phyloP scores from a whole-genome alignment of 2,113 vertebrate species.

The Thunnus thynnus region DNA sequence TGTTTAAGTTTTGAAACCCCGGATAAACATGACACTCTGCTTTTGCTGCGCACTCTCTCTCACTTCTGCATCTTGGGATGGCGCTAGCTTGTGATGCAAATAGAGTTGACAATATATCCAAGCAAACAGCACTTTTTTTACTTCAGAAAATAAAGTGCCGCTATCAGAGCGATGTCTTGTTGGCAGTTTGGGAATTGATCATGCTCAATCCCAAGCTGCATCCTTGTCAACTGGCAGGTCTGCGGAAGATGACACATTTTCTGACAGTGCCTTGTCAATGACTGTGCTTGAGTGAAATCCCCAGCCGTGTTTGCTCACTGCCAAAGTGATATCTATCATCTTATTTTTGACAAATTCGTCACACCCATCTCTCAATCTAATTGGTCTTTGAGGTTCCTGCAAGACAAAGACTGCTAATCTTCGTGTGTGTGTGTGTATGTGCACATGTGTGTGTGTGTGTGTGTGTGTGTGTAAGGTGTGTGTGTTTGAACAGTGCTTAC shows the following conservation, averaged over 20 bases:
- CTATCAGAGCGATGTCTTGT: slow-evolving; percentile 70
- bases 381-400: slow-evolving; percentile 76
- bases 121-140: slow-evolving; percentile 49
- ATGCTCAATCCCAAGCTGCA: slow-evolving; percentile 72
- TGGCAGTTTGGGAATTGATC: slow-evolving; percentile 82
- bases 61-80: slow-evolving; percentile 49
- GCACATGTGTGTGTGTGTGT: slow-evolving; percentile 15
- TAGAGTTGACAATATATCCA: slow-evolving; percentile 69
- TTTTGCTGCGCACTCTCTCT: slow-evolving; percentile 7
- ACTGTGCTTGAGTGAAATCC: slow-evolving; percentile 77
- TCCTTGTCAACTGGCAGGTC: slow-evolving; percentile 77
- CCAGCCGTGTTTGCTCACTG: slow-evolving; percentile 70
- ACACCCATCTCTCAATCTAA: slow-evolving; percentile 78
- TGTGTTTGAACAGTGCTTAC: slow-evolving; percentile 64
- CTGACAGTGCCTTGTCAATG: slow-evolving; percentile 81
- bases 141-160: slow-evolving; percentile 66
- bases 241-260: slow-evolving; percentile 77
- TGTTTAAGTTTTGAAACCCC: slow-evolving; percentile 34
- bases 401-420: slow-evolving; percentile 79
- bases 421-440: slow-evolving; percentile 43
- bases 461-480: slow-evolving; percentile 45
- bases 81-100: slow-evolving; percentile 54
- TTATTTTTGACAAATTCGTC: slow-evolving; percentile 79
- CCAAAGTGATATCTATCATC: slow-evolving; percentile 75
- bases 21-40: slow-evolving; percentile 20